Conservation (phyloP, 2,797 vertebrate genomes). For the Amazonetta brasiliensis region DNA sequence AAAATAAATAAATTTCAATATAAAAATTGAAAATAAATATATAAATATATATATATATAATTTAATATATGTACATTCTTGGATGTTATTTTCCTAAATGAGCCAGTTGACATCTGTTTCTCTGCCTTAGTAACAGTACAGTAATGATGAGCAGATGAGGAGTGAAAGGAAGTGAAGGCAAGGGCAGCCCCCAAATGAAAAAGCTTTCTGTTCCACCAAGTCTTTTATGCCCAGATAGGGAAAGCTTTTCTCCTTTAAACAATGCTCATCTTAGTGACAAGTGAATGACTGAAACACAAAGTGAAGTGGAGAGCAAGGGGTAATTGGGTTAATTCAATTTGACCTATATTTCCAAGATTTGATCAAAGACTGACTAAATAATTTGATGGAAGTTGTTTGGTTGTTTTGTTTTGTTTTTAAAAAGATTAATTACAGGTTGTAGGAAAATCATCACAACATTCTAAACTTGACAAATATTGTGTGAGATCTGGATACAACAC, state of each 20-base stretch:
- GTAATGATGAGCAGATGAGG: neutral
- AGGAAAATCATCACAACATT: neutral
- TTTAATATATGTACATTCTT: neutral
- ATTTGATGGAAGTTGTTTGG: neutral
- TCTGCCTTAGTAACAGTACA: slow-evolving; percentile 3
- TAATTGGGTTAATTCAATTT: neutral
- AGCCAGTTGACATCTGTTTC: slow-evolving; percentile 1
- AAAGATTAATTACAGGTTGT: neutral
- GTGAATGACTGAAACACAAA: neutral
- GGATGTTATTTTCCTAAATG: slow-evolving; percentile 24
- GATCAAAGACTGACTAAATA: neutral
- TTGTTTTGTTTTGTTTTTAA: neutral
- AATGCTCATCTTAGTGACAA: neutral
- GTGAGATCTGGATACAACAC: neutral
- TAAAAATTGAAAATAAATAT: too few species aligned
- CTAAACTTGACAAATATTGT: neutral
- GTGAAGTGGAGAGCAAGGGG: neutral
- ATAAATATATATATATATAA: too few species aligned
- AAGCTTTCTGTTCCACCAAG: slow-evolving; percentile 40
- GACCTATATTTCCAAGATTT: neutral
- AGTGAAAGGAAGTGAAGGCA: slow-evolving; percentile 22
- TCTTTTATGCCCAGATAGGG: neutral
- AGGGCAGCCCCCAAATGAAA: slow-evolving; percentile 10
- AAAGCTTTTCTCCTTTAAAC: slow-evolving; percentile 13
- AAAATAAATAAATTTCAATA: too few species aligned